phyloP scores from a whole-genome alignment of 2,113 vertebrate species.

The Stercorarius parasiticus region DNA sequence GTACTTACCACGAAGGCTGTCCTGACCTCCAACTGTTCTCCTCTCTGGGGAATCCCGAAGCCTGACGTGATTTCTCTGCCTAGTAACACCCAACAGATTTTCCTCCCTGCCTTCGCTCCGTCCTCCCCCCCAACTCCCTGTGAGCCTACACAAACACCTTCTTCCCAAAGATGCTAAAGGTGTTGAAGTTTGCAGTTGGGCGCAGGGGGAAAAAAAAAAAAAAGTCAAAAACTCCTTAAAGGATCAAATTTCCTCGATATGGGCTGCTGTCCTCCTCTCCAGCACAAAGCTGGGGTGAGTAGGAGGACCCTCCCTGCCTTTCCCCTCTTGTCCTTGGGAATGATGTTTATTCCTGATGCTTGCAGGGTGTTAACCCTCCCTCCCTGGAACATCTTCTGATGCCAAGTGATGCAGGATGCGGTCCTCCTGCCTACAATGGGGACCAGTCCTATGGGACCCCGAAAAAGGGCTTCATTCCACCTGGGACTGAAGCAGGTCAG shows the following conservation, averaged over 20 bases:
- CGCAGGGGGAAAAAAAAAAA: fast-evolving
- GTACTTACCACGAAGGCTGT: not conserved
- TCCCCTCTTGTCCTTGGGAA: not conserved
- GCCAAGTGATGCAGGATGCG: not conserved
- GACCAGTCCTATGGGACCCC: not conserved
- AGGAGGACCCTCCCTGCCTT: not conserved
- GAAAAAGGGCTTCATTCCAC: not conserved
- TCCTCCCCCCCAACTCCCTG: not conserved
- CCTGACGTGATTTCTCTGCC: conserved; percentile 17
- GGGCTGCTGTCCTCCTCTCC: not conserved
- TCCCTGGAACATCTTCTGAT: not conserved
- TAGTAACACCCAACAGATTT: not conserved
- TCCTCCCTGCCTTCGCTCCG: not conserved
- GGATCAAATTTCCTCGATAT: not conserved
- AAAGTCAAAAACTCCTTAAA: not conserved
- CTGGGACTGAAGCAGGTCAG: not conserved
- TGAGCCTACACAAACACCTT: not conserved
- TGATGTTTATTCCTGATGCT: not conserved
- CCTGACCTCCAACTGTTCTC: not conserved
- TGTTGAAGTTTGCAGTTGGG: not conserved
- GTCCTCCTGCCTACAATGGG: not conserved
- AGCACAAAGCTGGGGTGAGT: not conserved
- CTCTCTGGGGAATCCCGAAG: not conserved
- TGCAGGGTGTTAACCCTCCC: not conserved
- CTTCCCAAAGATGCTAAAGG: not conserved